These are phyloP conservation scores for Diorhabda sublineata DNA, from an alignment of 1,140 invertebrate genomes.

Conservation along the genomic window DNA sequence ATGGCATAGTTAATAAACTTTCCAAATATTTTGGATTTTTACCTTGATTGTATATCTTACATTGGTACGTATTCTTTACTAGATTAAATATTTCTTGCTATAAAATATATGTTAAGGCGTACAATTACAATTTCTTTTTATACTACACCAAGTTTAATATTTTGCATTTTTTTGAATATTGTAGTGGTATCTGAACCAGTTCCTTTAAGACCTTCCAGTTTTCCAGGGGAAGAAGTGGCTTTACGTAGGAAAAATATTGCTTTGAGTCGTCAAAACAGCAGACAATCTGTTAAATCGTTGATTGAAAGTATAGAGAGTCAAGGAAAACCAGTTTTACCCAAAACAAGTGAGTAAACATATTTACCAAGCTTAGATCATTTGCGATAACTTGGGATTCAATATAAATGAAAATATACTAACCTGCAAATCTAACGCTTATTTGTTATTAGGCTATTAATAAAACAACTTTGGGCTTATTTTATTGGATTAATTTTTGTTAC, in stretches of 20 bases:
- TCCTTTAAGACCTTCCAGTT: conserved; percentile 37
- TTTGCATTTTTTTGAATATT: conserved; percentile 17
- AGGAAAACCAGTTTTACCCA: conserved; percentile 77
- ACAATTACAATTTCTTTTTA: background rate
- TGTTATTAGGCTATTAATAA: too few relatives aligned
- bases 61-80: background rate
- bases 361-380: background rate
- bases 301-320: conserved; percentile 85
- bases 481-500: too few relatives aligned
- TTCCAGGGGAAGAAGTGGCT: conserved; percentile 51
- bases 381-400: too few relatives aligned
- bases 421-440: too few relatives aligned
- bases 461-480: too few relatives aligned
- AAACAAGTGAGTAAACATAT: conserved; percentile 53
- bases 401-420: too few relatives aligned
- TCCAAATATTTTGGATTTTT: too few relatives aligned
- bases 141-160: background rate
- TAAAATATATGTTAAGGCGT: background rate
- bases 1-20: too few relatives aligned
- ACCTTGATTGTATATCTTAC: background rate
- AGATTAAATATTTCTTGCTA: background rate
- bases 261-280: conserved; percentile 66
- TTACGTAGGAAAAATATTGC: conserved; percentile 56
- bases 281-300: conserved; percentile 80
- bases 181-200: conserved; percentile 29